These are phyloP conservation scores for Hydrolagus affinis DNA, from an alignment of 2,113 vertebrate genomes.

Conservation along the genomic window DNA sequence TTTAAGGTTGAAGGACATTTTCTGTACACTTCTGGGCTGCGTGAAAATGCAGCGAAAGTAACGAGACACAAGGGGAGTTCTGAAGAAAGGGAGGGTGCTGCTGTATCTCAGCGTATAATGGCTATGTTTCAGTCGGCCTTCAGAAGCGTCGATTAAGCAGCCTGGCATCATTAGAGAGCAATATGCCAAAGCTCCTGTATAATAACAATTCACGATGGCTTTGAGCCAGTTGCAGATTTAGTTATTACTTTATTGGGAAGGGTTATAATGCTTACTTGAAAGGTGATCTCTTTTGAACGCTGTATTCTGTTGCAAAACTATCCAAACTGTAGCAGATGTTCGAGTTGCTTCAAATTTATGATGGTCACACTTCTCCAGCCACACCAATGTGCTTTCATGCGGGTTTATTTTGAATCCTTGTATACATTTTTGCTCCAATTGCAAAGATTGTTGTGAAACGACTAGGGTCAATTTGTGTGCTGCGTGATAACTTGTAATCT, in stretches of 20 bases:
- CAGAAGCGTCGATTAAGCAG: background rate
- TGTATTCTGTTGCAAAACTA: background rate
- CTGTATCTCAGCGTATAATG: background rate
- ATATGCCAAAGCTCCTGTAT: background rate
- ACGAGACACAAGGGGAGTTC: background rate
- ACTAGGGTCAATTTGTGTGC: too few relatives aligned
- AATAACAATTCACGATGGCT: background rate
- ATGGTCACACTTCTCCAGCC: background rate
- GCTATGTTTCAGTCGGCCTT: background rate
- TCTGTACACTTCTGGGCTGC: background rate
- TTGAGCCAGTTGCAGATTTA: background rate
- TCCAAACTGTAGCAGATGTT: background rate
- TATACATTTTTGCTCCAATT: background rate
- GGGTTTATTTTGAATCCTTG: background rate
- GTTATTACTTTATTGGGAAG: background rate
- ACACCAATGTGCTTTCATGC: background rate
- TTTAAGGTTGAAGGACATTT: background rate
- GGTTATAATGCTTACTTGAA: background rate
- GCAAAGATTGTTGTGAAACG: too few relatives aligned
- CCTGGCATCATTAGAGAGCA: too few relatives aligned
- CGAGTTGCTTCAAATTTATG: background rate
- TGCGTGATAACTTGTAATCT: too few relatives aligned
- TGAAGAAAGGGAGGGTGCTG: background rate
- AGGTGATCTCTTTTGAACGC: background rate
- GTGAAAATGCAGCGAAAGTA: background rate